phyloP scores from a whole-genome alignment of 2,797 vertebrate genomes.

The Emys orbicularis region DNA sequence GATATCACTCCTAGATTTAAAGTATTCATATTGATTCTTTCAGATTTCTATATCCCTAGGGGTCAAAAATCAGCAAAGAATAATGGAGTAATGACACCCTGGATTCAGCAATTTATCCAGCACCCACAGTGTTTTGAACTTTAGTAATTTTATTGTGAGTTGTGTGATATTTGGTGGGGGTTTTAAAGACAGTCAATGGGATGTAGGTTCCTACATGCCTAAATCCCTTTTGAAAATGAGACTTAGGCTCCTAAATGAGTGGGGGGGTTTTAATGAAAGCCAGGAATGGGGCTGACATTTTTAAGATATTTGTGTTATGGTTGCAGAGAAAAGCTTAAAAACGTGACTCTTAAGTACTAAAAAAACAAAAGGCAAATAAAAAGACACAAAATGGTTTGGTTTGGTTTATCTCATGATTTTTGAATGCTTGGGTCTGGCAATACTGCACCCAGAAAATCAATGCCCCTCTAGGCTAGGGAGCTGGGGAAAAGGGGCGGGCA shows the following conservation, averaged over 20 bases:
- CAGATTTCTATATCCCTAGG: not conserved
- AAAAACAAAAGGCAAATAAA: not conserved
- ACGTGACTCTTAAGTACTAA: not conserved
- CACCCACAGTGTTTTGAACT: not conserved
- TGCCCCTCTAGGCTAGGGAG: not conserved
- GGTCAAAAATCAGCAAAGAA: not conserved
- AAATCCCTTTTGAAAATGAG: not conserved
- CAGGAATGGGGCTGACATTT: not conserved
- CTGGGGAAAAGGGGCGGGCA: not conserved
- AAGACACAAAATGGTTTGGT: not conserved
- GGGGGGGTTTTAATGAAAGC: not conserved
- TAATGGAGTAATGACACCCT: not conserved
- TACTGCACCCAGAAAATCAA: not conserved
- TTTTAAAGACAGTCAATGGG: not conserved
- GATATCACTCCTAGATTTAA: not conserved
- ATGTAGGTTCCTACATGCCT: not conserved
- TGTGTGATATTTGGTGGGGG: not conserved
- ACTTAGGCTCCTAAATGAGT: not conserved
- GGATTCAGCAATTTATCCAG: not conserved
- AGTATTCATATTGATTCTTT: not conserved
- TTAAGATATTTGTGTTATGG: not conserved
- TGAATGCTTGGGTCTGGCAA: not conserved
- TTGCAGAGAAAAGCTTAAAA: not conserved
- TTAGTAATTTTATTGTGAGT: accelerated
- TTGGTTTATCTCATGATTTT: not conserved